These are phyloP conservation scores for Heteropelma amictum DNA, from an alignment of 2,888 invertebrate species.

Conservation along the genomic window DNA sequence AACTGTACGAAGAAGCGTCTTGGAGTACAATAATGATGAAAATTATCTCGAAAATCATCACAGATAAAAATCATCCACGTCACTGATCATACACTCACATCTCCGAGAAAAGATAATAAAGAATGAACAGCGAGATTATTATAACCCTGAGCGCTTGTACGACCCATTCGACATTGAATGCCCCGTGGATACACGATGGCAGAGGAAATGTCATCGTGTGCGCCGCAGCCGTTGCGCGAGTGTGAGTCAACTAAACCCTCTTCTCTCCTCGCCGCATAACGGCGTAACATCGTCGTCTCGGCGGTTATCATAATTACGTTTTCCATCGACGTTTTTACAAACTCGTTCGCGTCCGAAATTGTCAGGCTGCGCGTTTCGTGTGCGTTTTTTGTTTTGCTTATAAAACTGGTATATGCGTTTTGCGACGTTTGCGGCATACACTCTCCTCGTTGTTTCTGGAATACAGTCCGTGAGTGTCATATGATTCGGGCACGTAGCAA, in stretches of 20 bases:
- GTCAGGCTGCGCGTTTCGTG: background rate
- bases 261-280: slow-evolving; percentile 12
- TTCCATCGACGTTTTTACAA: slow-evolving; percentile 9
- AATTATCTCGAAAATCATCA: no score
- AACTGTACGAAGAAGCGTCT: no score
- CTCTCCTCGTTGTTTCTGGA: background rate
- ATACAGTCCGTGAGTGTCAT: slow-evolving; percentile 13
- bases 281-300: slow-evolving; percentile 24
- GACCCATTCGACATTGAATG: background rate
- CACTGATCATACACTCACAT: no score
- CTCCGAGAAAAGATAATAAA: no score
- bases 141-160: background rate
- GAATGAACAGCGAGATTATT: background rate
- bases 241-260: slow-evolving; percentile 7
- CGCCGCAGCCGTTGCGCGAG: slow-evolving; percentile 3
- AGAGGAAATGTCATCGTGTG: slow-evolving; percentile 2
- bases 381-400: background rate
- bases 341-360: background rate
- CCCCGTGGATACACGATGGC: background rate
- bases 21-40: no score
- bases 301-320: slow-evolving; percentile 28
- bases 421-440: background rate
- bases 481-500: slow-evolving; percentile 37
- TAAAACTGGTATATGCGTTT: background rate
- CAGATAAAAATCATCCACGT: no score